These are phyloP conservation scores for Hypanus sabinus DNA, from an alignment of 2,113 vertebrate species.

Conservation along the genomic window DNA sequence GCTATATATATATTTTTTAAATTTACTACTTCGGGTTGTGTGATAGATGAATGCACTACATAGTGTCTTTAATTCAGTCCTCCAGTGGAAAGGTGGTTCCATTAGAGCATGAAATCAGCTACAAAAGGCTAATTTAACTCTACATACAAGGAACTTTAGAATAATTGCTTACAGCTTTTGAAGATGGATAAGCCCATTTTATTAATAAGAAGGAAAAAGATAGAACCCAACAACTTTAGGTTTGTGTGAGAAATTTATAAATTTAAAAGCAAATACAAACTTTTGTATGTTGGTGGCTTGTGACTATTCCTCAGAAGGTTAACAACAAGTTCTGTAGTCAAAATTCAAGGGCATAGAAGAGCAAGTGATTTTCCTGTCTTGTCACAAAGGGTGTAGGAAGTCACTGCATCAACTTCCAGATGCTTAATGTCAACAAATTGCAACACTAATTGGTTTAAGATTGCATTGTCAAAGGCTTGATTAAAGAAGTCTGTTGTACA, in stretches of 20 bases:
- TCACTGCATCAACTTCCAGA: slow-evolving; percentile 48
- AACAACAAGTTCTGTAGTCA: not conserved
- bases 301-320: not conserved
- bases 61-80: not conserved
- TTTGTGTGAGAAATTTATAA: not conserved
- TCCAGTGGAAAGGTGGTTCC: not conserved
- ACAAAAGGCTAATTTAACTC: not conserved
- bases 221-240: not conserved
- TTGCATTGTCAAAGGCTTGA: slow-evolving; percentile 53
- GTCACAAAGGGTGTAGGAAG: slow-evolving; percentile 46
- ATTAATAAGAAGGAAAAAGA: slow-evolving; percentile 6
- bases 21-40: not conserved
- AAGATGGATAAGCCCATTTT: not conserved
- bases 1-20: not conserved
- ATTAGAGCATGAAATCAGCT: not conserved
- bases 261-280: slow-evolving; percentile 22
- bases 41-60: not conserved
- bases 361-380: slow-evolving; percentile 21
- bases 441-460: slow-evolving; percentile 52
- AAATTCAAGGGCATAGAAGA: not conserved
- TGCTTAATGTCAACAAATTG: slow-evolving; percentile 50
- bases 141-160: not conserved
- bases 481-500: slow-evolving; percentile 50
- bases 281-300: not conserved
- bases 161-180: slow-evolving; percentile 19